Conservation (phyloP, 2,113 vertebrate species). For the Mastomys natalensis region DNA sequence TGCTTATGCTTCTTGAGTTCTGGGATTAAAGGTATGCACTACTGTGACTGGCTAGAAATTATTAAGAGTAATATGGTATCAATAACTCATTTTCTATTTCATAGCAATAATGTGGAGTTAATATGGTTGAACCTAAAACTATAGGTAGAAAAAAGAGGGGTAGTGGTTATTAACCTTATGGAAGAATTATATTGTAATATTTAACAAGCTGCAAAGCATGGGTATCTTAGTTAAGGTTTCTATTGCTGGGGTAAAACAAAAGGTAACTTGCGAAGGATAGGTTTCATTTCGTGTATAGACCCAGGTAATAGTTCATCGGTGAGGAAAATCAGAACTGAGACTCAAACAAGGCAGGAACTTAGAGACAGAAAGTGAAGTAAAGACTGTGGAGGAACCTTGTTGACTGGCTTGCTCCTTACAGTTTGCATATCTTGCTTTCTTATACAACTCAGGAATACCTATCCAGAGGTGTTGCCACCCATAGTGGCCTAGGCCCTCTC, state of each 20-base stretch:
- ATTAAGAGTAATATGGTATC: neutral
- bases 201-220: neutral
- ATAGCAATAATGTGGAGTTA: neutral
- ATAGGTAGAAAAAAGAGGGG: neutral
- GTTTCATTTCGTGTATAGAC: neutral
- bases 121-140: neutral
- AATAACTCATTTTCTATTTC: neutral
- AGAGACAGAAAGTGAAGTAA: neutral
- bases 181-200: neutral
- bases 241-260: neutral
- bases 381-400: neutral
- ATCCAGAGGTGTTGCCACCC: neutral
- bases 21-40: neutral
- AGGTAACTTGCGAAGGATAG: neutral
- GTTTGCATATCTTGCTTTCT: neutral
- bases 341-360: neutral
- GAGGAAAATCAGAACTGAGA: neutral
- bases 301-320: neutral
- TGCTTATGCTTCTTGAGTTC: neutral
- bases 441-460: neutral
- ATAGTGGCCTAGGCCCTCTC: neutral
- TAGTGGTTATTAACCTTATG: neutral
- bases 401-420: neutral
- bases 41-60: neutral
- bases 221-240: neutral